Conservation (phyloP, 2,113 vertebrate genomes). For the Sakesphorus luctuosus region DNA sequence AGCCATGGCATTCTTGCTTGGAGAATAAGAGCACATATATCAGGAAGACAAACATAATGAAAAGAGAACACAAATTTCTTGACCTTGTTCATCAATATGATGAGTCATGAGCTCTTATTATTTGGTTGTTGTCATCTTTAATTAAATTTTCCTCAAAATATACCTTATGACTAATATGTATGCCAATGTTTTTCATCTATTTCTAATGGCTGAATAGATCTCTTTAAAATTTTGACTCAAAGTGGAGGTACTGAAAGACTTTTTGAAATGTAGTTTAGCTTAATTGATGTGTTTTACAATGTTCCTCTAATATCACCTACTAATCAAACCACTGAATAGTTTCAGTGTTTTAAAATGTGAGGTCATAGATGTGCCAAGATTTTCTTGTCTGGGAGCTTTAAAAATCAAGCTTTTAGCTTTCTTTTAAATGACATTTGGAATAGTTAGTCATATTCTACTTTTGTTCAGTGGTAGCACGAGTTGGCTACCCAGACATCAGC, state of each 20-base stretch:
- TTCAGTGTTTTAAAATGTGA: neutral
- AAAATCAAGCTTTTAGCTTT: neutral
- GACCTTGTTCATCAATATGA: neutral
- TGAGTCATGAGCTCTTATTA: neutral
- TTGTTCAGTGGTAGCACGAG: neutral
- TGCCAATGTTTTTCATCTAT: neutral
- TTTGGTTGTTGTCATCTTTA: neutral
- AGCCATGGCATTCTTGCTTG: neutral
- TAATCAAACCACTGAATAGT: neutral
- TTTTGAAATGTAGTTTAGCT: neutral
- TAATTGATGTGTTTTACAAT: neutral
- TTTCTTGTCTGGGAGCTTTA: neutral
- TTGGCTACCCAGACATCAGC: neutral
- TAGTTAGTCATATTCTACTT: neutral
- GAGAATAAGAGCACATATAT: neutral
- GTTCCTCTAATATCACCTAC: neutral
- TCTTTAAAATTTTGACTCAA: neutral
- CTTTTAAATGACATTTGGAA: neutral
- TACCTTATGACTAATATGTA: neutral
- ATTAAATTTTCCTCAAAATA: conserved; percentile 25
- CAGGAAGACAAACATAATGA: neutral
- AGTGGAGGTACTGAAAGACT: neutral
- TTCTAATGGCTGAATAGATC: neutral
- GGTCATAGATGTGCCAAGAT: neutral
- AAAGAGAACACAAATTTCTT: neutral